Conservation (phyloP, 2,797 vertebrate species). For the Poeciliopsis infans region DNA sequence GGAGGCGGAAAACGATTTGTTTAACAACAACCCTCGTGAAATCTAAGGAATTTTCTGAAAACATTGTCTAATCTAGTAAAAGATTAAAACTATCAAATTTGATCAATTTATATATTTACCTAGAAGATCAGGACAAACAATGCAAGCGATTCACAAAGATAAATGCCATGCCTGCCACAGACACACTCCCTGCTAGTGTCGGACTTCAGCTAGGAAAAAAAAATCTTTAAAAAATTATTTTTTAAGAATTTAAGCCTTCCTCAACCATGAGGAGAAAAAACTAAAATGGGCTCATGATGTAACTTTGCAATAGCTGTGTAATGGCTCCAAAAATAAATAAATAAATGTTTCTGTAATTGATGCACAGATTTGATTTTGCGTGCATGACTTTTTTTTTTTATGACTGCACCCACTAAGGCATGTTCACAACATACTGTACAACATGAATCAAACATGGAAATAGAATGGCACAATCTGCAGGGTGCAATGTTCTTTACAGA, state of each 20-base stretch:
- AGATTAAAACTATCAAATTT: not conserved
- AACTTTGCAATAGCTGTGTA: not conserved
- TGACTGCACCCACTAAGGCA: not conserved
- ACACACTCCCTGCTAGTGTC: not conserved
- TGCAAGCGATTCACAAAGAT: not conserved
- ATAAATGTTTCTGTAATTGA: not conserved
- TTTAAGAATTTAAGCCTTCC: too few species aligned
- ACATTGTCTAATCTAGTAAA: not conserved
- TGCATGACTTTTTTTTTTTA: not conserved
- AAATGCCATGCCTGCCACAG: not conserved
- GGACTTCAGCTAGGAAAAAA: too few species aligned
- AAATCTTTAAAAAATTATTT: too few species aligned
- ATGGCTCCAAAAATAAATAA: not conserved
- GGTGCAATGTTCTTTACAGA: not conserved
- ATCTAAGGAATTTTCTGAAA: not conserved
- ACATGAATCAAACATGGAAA: not conserved
- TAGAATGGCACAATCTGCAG: not conserved
- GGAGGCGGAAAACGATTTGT: not conserved
- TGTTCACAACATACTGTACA: not conserved
- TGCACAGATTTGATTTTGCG: not conserved
- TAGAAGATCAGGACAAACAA: not conserved
- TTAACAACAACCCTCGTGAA: not conserved
- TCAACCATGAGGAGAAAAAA: not conserved
- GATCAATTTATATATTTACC: not conserved
- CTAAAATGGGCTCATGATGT: not conserved